Evolutionary conservation across 1,140 invertebrate species (phyloP), one percentile per base, ranked within the genome.

Genomic region (Tetramorium alpestre): DNA sequence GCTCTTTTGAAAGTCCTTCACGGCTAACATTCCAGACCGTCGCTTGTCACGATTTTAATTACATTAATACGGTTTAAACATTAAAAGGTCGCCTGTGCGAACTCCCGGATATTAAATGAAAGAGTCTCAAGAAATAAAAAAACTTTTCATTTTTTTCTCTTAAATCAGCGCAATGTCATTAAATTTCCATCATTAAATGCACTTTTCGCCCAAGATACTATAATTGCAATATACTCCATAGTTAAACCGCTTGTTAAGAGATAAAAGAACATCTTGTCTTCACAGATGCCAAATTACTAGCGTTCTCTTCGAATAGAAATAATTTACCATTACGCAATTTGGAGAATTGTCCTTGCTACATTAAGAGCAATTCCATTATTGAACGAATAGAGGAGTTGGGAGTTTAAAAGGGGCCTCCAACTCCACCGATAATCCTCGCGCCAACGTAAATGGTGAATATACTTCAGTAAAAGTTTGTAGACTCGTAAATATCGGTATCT

Each of bases 401-500:
- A 5, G 33, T 60, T 73, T 41, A 33, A 62, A 60, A n/a, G n/a
- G n/a, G 41, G 18, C 25, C 41, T 47, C 49, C 51, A 16, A 18
- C 13, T 73, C 62, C 33, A 10, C 10, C 67, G 78, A 72, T 82
- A 73, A 60, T 73, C 41, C 54, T 47, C 80, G 13, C 22, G 47
- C 41, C 33, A 62, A 58, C 11, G 80, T 82, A 82, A 82, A 73
- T n/a, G 54, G 25, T 41, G 51, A 81, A 56, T 70, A 58, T 72
- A 69, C 33, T 44, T 72, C 28, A 81, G 76, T 11, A 44, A 51
- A 64, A 81, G 65, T 38, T 70, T 49, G 80, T 73, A 73, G 25
- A 73, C n/a, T 33, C 62, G 62, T 85, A 85, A 78, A 85, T 85
- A 85, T 85, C 58, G 56, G 33, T 85, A 85, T 78, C 82, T 78